phyloP scores from a whole-genome alignment of 2,888 invertebrate species.

The Campopleginae sp. region DNA sequence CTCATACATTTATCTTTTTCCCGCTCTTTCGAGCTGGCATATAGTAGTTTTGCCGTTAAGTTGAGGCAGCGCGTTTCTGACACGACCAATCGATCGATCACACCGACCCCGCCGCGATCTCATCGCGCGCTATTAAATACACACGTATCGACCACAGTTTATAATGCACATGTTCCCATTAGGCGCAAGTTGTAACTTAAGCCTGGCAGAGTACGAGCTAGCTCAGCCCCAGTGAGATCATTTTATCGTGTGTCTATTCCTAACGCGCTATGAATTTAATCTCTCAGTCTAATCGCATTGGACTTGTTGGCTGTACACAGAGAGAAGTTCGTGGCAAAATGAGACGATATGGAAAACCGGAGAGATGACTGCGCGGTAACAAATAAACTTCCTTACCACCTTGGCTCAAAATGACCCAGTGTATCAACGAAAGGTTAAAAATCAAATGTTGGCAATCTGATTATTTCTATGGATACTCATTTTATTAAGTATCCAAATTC shows the following conservation, averaged over 20 bases:
- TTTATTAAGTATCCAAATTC: too few species aligned
- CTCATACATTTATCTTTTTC: constrained; percentile 4
- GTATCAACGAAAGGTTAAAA: too few species aligned
- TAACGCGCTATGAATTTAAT: constrained; percentile 59
- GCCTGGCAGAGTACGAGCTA: constrained; percentile 30
- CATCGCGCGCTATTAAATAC: constrained; percentile 44
- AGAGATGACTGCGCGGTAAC: neutral
- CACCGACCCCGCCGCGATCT: constrained; percentile 61
- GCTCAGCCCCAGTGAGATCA: constrained; percentile 58
- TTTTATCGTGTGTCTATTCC: constrained; percentile 36
- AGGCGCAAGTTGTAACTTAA: constrained; percentile 29
- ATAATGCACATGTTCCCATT: constrained; percentile 31
- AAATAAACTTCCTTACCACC: neutral
- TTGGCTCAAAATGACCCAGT: too few species aligned
- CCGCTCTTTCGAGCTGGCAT: neutral
- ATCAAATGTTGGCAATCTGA: too few species aligned
- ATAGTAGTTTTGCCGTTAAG: constrained; percentile 34
- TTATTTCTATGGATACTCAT: too few species aligned
- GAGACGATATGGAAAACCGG: neutral
- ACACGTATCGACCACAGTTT: neutral
- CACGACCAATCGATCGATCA: constrained; percentile 69
- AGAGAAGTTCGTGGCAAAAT: neutral
- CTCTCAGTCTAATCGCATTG: constrained; percentile 55
- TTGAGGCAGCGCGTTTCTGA: constrained; percentile 34
- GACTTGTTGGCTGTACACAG: neutral